Conservation (phyloP, 2,797 vertebrate genomes). For the Falco berigora region DNA sequence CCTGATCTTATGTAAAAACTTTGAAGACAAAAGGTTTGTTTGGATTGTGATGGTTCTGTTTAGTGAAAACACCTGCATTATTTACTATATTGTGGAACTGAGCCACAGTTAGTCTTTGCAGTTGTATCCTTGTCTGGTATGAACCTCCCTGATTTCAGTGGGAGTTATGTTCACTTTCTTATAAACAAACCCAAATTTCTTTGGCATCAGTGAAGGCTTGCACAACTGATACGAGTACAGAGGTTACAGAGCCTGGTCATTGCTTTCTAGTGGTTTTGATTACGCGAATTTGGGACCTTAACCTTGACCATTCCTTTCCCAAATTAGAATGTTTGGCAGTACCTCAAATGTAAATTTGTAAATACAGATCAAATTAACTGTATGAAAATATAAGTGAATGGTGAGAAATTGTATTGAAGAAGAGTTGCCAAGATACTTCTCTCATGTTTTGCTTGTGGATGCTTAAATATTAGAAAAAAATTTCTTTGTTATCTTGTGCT, state of each 20-base stretch:
- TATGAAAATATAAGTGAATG: not conserved
- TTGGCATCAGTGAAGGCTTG: not conserved
- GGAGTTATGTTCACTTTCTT: not conserved
- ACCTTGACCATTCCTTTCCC: not conserved
- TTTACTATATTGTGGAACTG: not conserved
- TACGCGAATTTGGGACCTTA: not conserved
- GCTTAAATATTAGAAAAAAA: not conserved
- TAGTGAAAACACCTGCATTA: not conserved
- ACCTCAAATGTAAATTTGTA: not conserved
- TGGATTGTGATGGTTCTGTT: not conserved
- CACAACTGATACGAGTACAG: not conserved
- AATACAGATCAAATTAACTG: not conserved
- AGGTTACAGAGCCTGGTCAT: not conserved
- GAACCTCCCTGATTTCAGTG: not conserved
- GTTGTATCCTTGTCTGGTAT: not conserved
- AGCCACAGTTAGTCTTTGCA: not conserved
- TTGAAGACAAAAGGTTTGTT: not conserved
- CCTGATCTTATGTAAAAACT: not conserved
- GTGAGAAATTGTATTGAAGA: not conserved
- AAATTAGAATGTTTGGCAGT: not conserved
- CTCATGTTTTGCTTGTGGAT: not conserved
- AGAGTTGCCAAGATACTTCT: not conserved
- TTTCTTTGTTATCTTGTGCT: not conserved
- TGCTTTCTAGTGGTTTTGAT: not conserved
- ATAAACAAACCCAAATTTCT: not conserved